These are phyloP conservation scores for Pelobates fuscus DNA, from an alignment of 2,113 vertebrate genomes.

Conservation along the genomic window DNA sequence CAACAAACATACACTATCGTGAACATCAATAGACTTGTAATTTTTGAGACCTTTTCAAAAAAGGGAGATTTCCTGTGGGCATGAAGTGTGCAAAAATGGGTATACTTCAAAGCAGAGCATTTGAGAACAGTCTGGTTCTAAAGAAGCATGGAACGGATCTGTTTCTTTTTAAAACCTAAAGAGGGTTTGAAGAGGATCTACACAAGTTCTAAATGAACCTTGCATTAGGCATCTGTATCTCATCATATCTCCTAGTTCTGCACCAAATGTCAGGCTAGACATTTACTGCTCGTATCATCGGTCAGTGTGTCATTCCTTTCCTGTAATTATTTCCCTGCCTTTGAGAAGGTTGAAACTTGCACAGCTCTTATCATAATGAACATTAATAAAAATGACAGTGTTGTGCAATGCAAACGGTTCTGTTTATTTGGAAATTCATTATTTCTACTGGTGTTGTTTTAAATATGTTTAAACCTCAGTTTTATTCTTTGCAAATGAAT, in stretches of 20 bases:
- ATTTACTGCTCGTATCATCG: not conserved
- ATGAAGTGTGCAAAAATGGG: conserved; percentile 14
- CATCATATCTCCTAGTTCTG: not conserved
- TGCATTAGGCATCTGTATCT: conserved; percentile 4
- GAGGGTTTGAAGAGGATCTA: conserved; percentile 1
- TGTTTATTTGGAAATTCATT: not conserved
- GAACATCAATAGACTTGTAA: conserved; percentile 3
- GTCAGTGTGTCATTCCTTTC: not conserved
- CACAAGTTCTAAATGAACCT: conserved; percentile 21
- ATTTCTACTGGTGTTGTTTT: not conserved
- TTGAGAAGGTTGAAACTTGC: not conserved
- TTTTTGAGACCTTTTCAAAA: conserved; percentile 1
- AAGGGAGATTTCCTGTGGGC: conserved; percentile 5
- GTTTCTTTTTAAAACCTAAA: conserved; percentile 22
- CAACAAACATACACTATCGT: not conserved
- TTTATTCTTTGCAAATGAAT: no score
- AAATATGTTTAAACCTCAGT: no score
- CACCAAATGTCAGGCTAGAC: conserved; percentile 8
- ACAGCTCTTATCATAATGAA: not conserved
- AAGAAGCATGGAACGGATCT: not conserved
- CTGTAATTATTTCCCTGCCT: not conserved
- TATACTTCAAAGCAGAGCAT: conserved; percentile 5
- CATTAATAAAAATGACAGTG: not conserved
- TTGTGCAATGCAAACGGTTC: not conserved
- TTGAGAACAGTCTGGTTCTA: conserved; percentile 5